phyloP scores from a whole-genome alignment of 2,797 vertebrate species.

The Rhyacichthys aspro region DNA sequence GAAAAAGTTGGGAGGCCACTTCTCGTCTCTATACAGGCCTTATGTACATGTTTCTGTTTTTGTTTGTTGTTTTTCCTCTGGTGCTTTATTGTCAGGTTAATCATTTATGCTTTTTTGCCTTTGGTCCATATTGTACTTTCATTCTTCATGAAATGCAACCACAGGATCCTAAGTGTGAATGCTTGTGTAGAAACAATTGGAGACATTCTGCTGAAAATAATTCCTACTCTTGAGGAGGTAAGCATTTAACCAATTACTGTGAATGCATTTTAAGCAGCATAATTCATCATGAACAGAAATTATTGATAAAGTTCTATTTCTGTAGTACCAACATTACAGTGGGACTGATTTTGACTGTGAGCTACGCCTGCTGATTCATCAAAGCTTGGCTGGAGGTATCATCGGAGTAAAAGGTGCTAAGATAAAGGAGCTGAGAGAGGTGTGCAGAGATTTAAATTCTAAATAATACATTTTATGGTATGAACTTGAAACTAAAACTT shows the following conservation, averaged over 20 bases:
- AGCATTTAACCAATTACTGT: slow-evolving; percentile 36
- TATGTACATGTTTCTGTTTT: slow-evolving; percentile 30
- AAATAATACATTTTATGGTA: not conserved
- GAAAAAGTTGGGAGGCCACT: too few species aligned
- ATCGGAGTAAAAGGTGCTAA: slow-evolving; percentile 99
- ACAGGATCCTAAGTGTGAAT: slow-evolving; percentile 96
- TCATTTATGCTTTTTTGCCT: slow-evolving; percentile 17
- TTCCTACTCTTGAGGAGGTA: slow-evolving; percentile 98
- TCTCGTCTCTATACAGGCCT: too few species aligned
- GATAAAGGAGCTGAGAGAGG: slow-evolving; percentile 98
- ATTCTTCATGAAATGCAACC: slow-evolving; percentile 56
- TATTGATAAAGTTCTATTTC: slow-evolving; percentile 32
- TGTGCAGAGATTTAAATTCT: slow-evolving; percentile 57
- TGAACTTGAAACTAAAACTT: not conserved
- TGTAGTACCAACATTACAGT: slow-evolving; percentile 98
- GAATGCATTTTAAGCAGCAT: too few species aligned
- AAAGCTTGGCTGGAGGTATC: slow-evolving; percentile 96
- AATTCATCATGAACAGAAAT: not conserved
- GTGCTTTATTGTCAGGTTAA: slow-evolving; percentile 30
- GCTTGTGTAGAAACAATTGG: slow-evolving; percentile 97
- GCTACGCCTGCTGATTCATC: slow-evolving; percentile 95
- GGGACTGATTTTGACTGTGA: slow-evolving; percentile 97
- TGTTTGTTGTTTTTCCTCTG: slow-evolving; percentile 40
- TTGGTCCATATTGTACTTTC: slow-evolving; percentile 43
- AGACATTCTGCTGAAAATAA: slow-evolving; percentile 98